These are phyloP conservation scores for Carlito syrichta DNA, from an alignment of 2,113 vertebrate species.

Conservation along the genomic window DNA sequence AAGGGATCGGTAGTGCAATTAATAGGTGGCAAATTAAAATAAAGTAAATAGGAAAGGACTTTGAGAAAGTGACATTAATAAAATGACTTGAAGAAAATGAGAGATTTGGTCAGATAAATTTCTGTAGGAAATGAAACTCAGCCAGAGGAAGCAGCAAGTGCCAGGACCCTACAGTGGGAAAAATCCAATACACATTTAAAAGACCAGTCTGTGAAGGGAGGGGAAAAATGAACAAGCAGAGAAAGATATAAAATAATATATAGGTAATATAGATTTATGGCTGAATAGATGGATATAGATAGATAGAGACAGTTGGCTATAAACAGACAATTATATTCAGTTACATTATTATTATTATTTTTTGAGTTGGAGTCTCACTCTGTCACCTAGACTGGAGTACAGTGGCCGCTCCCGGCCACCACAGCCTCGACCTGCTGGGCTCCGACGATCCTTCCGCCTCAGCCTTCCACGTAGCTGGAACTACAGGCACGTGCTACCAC, in stretches of 20 bases:
- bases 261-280: not conserved
- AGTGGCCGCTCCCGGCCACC: too few species aligned
- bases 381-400: too few species aligned
- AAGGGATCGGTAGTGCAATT: not conserved
- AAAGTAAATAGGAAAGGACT: not conserved
- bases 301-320: not conserved
- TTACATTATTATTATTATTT: too few species aligned
- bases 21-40: not conserved
- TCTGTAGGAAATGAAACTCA: not conserved
- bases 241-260: not conserved
- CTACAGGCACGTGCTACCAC: too few species aligned
- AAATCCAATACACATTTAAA: not conserved
- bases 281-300: not conserved
- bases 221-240: not conserved
- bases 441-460: too few species aligned
- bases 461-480: too few species aligned
- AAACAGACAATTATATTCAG: not conserved
- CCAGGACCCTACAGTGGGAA: not conserved
- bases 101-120: not conserved
- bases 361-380: too few species aligned
- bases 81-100: not conserved
- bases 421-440: too few species aligned
- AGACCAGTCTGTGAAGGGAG: not conserved
- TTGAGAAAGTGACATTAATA: not conserved
- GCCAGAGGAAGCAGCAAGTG: not conserved